Evolutionary conservation across 1,140 invertebrate genomes (phyloP), one percentile per base, ranked within the genome.

Genomic region (Leptinotarsa defecta): DNA sequence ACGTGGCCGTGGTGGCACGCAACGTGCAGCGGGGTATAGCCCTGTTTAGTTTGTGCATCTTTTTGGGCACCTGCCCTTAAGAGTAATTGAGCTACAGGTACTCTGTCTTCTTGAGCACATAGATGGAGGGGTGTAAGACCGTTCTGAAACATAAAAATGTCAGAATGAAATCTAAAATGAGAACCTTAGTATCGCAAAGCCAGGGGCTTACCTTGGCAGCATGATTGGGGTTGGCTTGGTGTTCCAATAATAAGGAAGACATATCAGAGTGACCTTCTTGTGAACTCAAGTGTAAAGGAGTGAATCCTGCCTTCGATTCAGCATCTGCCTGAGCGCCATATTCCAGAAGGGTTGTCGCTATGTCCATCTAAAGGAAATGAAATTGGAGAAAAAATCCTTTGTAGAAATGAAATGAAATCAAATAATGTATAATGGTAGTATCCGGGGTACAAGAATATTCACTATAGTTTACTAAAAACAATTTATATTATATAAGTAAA

Each of bases 1-100:
- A 94, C 90, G 86, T 99, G 97, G 1, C 97, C 98, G 87, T 98
- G 98, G 86, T 99, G 98, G 79, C 94, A 94, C 67, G 98, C 98
- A 49, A 98, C 95, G 86, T 99, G 97, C 20, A 99, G 88, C 17
- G 98, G 97, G 24, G 98, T 98, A 86, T 99, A 99, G 1, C 97
- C 98, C 80, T 96, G 94, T 86, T 96, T 95, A 1, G 96, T 98
- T 77, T 91, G 90, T 5, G 92, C 89, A 81, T 94, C 93, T 76
- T 95, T 92, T 71, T 94, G 89, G 63, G 95, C 95, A 72, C 91
- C 92, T 81, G 94, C 92, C 77, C 94, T 92, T 4, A 96, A 89
- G 17, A 99, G 88, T 74, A 96, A 90, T 76, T 91, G 89, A 3
- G 96, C 96, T 6, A 98, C 96, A 70, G 92, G 89, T 0, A 96